These are phyloP conservation scores for Rotaria sp. DNA, from an alignment of 2,888 invertebrate species.

Conservation along the genomic window DNA sequence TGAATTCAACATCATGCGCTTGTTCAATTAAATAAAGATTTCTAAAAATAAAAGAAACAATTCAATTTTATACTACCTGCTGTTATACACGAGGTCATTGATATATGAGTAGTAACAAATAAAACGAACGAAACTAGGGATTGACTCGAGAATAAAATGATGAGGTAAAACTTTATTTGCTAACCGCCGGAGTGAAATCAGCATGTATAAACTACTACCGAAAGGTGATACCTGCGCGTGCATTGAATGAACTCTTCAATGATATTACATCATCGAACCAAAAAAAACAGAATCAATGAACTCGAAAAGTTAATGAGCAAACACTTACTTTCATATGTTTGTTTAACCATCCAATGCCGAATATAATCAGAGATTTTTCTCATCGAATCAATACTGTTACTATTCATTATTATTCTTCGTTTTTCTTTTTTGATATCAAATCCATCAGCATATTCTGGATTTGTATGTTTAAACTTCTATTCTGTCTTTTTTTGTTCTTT, in stretches of 20 bases:
- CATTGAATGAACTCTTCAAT: background rate
- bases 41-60: background rate
- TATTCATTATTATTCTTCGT: background rate
- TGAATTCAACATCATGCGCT: background rate
- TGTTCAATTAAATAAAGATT: background rate
- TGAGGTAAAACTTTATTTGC: background rate
- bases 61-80: background rate
- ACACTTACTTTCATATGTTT: conserved; percentile 26
- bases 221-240: background rate
- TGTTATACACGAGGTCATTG: background rate
- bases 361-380: conserved; percentile 13
- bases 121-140: background rate
- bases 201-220: background rate
- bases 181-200: background rate
- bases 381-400: background rate
- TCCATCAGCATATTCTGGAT: background rate
- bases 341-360: conserved; percentile 25
- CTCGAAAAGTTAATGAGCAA: background rate
- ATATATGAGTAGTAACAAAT: background rate
- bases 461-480: background rate
- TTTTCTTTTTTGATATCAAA: background rate
- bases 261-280: background rate
- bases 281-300: background rate
- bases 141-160: background rate
- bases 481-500: no score